Evolutionary conservation across 2,797 vertebrate species (phyloP).

Genomic region (Manis javanica): DNA sequence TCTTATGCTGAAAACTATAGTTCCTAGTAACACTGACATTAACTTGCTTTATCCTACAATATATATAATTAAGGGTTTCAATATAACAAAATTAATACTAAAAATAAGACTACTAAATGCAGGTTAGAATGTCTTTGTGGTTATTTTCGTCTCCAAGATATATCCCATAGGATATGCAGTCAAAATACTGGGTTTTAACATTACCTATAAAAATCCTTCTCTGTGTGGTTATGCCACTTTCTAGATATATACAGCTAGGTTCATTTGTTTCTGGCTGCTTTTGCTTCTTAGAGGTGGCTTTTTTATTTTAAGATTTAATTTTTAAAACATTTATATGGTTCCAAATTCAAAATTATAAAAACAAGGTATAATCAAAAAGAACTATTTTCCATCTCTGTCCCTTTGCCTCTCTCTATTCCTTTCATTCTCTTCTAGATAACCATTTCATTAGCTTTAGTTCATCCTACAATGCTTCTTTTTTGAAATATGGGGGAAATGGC

Average conservation of each 20-base stretch:
- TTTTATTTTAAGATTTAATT: neutral
- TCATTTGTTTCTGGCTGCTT: constrained; percentile 2
- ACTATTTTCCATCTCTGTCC: neutral
- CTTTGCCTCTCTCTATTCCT: neutral
- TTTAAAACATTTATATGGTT: neutral
- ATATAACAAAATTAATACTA: neutral
- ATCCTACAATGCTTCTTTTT: neutral
- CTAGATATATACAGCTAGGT: neutral
- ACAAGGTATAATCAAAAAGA: neutral
- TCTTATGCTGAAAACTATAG: neutral
- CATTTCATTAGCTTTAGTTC: neutral
- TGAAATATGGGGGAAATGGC: neutral
- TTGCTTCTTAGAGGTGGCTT: neutral
- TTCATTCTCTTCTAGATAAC: neutral
- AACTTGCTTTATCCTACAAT: neutral
- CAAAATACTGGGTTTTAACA: neutral
- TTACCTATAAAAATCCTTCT: constrained; percentile 12
- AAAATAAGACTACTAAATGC: neutral
- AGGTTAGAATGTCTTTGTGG: neutral
- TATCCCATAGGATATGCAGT: neutral
- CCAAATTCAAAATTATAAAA: constrained; percentile 30
- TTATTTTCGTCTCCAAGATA: neutral
- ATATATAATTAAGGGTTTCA: neutral
- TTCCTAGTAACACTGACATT: neutral
- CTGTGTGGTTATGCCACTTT: neutral